A percentile compares a stretch with the other conserved stretches of the same genome.
These are phyloP conservation scores for Drosophila lini DNA, from an alignment of 1,140 invertebrate genomes.

Conservation along the genomic window DNA sequence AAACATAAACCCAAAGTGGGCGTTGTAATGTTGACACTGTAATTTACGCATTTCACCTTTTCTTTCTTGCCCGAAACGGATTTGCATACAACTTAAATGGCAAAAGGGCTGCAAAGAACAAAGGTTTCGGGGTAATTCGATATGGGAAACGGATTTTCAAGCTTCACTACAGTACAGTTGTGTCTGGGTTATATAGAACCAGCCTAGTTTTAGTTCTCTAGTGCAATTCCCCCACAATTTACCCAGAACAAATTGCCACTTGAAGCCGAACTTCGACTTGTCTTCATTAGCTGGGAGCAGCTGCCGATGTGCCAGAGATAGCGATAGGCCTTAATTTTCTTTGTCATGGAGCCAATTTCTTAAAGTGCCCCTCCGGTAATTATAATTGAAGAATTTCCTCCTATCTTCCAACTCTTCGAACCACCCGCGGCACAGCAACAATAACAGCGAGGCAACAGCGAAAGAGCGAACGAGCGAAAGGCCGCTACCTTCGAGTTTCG, in stretches of 20 bases:
- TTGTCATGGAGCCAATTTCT: constrained; percentile 40
- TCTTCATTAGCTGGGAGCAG: constrained; percentile 61
- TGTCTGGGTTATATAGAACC: neutral
- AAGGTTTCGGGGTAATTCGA: constrained; percentile 53
- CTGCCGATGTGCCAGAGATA: constrained; percentile 59
- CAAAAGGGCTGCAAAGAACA: constrained; percentile 55
- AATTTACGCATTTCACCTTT: constrained; percentile 80
- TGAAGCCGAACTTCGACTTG: constrained; percentile 34
- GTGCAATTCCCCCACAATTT: constrained; percentile 49
- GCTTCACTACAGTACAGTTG: constrained; percentile 50
- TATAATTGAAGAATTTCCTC: constrained; percentile 3
- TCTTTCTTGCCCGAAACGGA: constrained; percentile 33
- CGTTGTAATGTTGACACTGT: constrained; percentile 82
- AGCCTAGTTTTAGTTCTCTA: constrained; percentile 8
- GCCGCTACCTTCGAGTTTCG: constrained; percentile 17
- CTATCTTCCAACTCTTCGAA: constrained; percentile 50
- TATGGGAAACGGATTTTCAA: constrained; percentile 29
- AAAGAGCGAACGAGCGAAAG: neutral
- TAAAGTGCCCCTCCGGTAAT: constrained; percentile 11
- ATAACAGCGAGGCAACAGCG: neutral
- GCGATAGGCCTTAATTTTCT: constrained; percentile 39
- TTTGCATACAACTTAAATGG: constrained; percentile 67
- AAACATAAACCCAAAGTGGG: constrained; percentile 61
- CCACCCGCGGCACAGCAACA: constrained; percentile 43
- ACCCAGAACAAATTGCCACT: constrained; percentile 65